Evolutionary conservation across 2,113 vertebrate species (phyloP).

Genomic region (Oncorhynchus clarkii): DNA sequence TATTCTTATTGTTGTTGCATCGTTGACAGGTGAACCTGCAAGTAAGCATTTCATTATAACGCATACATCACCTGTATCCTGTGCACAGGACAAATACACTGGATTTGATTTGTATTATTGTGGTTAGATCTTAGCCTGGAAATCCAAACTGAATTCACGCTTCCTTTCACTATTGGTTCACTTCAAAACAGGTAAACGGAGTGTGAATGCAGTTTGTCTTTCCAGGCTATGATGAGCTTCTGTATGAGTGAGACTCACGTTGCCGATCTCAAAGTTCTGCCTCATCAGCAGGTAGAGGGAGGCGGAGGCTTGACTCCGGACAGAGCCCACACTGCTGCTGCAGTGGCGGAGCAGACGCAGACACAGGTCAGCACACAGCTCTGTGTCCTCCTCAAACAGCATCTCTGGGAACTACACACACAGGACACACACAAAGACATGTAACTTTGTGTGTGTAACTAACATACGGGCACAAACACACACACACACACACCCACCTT

Average conservation of each 20-base stretch:
- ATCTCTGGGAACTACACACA: constrained; percentile 85
- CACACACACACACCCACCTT: constrained; percentile 69
- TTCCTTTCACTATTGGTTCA: neutral
- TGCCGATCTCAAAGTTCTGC: constrained; percentile 92
- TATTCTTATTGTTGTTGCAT: neutral
- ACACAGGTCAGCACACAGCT: constrained; percentile 89
- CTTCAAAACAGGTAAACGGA: neutral
- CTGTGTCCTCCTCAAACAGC: constrained; percentile 91
- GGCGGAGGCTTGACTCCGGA: constrained; percentile 86
- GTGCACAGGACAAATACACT: too few species aligned
- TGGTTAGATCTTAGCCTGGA: too few species aligned
- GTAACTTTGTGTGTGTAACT: too few species aligned
- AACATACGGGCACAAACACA: neutral
- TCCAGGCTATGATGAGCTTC: too few species aligned
- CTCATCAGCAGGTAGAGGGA: constrained; percentile 94
- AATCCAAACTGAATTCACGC: too few species aligned
- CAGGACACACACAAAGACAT: neutral
- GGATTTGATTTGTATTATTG: too few species aligned
- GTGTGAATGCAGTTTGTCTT: too few species aligned
- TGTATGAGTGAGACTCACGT: constrained; percentile 69
- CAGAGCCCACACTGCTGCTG: constrained; percentile 78
- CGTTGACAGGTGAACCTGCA: too few species aligned
- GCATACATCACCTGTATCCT: too few species aligned
- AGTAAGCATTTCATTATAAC: too few species aligned
- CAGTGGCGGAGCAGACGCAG: constrained; percentile 88